Percentiles rank a stretch among this genome's conserved stretches.
Conservation (phyloP, 2,797 vertebrate species). For the Muscicapa comitata region DNA sequence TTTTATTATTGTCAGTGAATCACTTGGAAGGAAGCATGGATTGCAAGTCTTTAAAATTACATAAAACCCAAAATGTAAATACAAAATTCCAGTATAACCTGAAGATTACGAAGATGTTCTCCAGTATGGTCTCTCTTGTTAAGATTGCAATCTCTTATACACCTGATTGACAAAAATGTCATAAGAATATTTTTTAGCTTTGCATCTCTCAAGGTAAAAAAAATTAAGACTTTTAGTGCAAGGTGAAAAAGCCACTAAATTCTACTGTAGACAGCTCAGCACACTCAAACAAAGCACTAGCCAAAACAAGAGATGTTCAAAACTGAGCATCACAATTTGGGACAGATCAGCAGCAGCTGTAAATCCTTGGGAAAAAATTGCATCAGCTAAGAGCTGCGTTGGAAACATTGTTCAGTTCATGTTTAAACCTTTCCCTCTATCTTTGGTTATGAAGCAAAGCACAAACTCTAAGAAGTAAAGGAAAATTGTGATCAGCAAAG, state of each 20-base stretch:
- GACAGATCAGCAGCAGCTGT: background rate
- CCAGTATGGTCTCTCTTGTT: background rate
- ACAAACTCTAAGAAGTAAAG: background rate
- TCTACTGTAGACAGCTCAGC: background rate
- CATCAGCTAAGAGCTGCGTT: background rate
- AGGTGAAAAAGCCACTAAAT: background rate
- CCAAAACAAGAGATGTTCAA: background rate
- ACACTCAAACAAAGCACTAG: background rate
- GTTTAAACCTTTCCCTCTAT: background rate
- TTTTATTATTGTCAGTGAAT: background rate
- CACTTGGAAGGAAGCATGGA: background rate
- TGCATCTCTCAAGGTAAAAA: background rate
- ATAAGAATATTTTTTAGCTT: background rate
- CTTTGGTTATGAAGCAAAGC: background rate
- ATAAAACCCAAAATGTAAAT: background rate
- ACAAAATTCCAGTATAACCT: background rate
- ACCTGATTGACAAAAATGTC: background rate
- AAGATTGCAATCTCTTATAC: background rate
- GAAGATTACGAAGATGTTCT: background rate
- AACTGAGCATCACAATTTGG: background rate
- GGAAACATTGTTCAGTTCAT: background rate
- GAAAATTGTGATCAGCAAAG: background rate
- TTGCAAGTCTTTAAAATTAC: background rate
- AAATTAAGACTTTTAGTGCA: background rate
- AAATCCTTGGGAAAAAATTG: background rate